These are phyloP conservation scores for Podarcis lilfordi DNA, from an alignment of 2,797 vertebrate genomes.

Conservation along the genomic window DNA sequence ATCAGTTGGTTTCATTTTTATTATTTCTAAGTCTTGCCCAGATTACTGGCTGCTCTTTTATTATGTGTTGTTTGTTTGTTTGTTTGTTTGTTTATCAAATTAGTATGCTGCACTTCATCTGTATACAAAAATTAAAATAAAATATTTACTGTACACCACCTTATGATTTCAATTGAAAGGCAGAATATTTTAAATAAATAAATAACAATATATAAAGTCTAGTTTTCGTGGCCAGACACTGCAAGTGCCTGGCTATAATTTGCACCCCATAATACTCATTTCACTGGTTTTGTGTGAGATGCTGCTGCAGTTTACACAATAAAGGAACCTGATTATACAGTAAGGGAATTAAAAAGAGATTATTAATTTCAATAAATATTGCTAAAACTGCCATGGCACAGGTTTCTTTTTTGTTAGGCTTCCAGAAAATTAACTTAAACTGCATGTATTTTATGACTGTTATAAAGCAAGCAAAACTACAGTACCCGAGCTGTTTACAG, in stretches of 20 bases:
- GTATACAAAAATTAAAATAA: too few species aligned
- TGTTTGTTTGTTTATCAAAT: too few species aligned
- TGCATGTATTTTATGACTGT: too few species aligned
- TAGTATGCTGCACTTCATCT: too few species aligned
- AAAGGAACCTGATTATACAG: not conserved
- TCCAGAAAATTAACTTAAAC: not conserved
- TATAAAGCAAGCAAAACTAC: not conserved
- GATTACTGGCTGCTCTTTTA: too few species aligned
- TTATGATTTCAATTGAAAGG: too few species aligned
- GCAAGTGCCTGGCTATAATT: not conserved
- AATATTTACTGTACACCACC: too few species aligned
- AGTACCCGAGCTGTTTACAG: not conserved
- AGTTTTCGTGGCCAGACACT: not conserved
- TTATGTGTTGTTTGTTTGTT: too few species aligned
- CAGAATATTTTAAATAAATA: too few species aligned
- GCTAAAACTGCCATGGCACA: not conserved
- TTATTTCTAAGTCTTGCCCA: too few species aligned
- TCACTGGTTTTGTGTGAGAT: not conserved
- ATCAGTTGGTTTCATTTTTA: too few species aligned
- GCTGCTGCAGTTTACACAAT: not conserved
- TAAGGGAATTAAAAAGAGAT: not conserved
- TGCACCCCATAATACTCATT: not conserved
- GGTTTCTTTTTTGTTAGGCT: not conserved
- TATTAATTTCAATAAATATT: slow-evolving; percentile 3
- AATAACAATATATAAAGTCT: too few species aligned